Evolutionary conservation across 2,797 vertebrate species (phyloP).

Genomic region (Alcedo quadribrachys): DNA sequence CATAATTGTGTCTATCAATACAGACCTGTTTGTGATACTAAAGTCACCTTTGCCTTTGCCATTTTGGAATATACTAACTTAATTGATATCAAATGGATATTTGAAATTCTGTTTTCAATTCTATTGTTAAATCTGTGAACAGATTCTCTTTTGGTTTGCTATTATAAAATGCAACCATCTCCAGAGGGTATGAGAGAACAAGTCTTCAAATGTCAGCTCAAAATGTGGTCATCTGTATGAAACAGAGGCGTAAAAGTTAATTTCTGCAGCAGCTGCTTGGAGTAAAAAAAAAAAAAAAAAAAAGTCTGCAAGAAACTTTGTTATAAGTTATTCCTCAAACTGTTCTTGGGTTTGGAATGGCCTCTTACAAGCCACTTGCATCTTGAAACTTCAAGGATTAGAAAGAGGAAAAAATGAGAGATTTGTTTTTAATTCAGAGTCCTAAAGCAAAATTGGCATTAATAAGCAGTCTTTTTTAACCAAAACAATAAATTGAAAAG

Average conservation of each 20-base stretch:
- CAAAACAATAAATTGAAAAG: constrained; percentile 58
- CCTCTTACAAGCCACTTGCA: constrained; percentile 34
- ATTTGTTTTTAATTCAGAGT: constrained; percentile 62
- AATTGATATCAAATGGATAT: background rate
- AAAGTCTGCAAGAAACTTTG: background rate
- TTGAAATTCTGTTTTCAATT: background rate
- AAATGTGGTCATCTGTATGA: background rate
- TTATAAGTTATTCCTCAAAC: constrained; percentile 32
- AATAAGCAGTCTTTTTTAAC: constrained; percentile 50
- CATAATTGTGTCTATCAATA: background rate
- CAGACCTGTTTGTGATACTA: background rate
- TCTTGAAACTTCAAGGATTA: constrained; percentile 49
- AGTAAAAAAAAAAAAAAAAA: background rate
- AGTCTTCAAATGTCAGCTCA: background rate
- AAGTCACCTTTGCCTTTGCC: background rate
- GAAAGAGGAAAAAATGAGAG: constrained; percentile 53
- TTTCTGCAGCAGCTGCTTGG: constrained; percentile 14
- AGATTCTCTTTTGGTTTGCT: background rate
- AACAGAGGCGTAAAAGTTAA: background rate
- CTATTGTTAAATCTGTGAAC: background rate
- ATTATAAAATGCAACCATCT: background rate
- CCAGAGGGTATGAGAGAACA: background rate
- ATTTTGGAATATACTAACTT: background rate
- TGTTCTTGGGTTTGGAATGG: constrained; percentile 33
- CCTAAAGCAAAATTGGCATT: constrained; percentile 64